Evolutionary conservation across 2,113 vertebrate species (phyloP).

Genomic region (Sturnus vulgaris): DNA sequence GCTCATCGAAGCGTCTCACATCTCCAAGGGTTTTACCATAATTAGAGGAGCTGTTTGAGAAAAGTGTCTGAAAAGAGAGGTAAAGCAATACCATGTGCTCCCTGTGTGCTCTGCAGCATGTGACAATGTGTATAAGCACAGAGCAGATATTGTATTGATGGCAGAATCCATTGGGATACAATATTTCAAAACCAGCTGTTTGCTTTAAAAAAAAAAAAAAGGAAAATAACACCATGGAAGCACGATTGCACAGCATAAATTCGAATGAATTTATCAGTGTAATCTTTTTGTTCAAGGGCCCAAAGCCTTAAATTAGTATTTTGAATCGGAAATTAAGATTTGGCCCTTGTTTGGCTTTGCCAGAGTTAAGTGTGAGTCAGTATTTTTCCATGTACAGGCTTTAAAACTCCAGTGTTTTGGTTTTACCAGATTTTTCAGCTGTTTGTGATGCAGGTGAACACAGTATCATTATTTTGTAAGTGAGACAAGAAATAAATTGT

Average conservation of each 20-base stretch:
- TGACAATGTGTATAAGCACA: background rate
- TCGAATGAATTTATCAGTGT: background rate
- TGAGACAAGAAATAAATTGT: constrained; percentile 58
- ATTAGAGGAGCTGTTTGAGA: background rate
- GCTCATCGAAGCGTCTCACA: background rate
- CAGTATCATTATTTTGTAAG: constrained; percentile 57
- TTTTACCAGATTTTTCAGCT: constrained; percentile 10
- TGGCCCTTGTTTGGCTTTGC: background rate
- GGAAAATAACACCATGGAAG: background rate
- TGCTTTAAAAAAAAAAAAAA: background rate
- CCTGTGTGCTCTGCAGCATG: background rate
- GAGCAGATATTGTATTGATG: background rate
- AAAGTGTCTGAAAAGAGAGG: background rate
- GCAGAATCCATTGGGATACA: background rate
- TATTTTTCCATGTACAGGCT: constrained; percentile 19
- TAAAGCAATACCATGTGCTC: background rate
- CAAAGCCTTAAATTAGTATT: constrained; percentile 25
- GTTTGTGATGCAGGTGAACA: constrained; percentile 22
- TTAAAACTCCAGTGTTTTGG: background rate
- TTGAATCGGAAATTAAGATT: background rate
- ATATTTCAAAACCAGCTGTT: background rate
- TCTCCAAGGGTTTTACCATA: background rate
- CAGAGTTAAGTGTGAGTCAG: constrained; percentile 14
- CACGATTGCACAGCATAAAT: background rate
- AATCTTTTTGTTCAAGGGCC: background rate